A percentile compares a stretch with the other conserved stretches of the same genome.
These are phyloP conservation scores for Struthio camelus DNA, from an alignment of 2,113 vertebrate species.

Conservation along the genomic window DNA sequence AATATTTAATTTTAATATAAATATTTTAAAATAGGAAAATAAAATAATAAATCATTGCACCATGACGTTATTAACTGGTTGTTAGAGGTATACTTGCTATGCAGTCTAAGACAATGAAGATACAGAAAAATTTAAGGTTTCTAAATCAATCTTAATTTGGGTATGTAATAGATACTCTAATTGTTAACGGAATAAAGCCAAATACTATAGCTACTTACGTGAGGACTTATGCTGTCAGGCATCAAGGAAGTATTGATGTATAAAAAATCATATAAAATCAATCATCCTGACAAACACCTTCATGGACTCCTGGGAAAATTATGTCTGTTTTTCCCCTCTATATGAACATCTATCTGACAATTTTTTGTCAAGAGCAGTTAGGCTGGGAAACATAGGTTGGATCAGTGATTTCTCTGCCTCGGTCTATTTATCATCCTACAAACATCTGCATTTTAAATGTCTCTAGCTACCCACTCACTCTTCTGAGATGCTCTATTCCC, in stretches of 20 bases:
- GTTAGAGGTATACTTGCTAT: background rate
- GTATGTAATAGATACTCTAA: background rate
- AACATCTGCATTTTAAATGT: background rate
- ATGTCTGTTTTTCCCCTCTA: background rate
- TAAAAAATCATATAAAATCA: slow-evolving; percentile 22
- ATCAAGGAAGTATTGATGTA: background rate
- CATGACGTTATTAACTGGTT: background rate
- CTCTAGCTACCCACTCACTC: background rate
- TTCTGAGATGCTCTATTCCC: background rate
- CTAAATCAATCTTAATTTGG: background rate
- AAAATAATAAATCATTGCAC: background rate
- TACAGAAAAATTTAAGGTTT: background rate
- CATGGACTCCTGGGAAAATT: background rate
- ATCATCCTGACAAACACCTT: background rate
- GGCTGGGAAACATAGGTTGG: background rate
- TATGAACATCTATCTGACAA: background rate
- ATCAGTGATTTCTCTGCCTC: background rate
- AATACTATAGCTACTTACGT: background rate
- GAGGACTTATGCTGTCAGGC: background rate
- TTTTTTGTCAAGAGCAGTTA: background rate
- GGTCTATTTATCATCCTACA: background rate
- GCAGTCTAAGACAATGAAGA: background rate
- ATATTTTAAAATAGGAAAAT: background rate
- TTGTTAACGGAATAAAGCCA: background rate
- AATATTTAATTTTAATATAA: background rate